A percentile compares a stretch with the other conserved stretches of the same genome.
Conservation (phyloP, 2,113 vertebrate genomes). For the Syngnathus floridae region DNA sequence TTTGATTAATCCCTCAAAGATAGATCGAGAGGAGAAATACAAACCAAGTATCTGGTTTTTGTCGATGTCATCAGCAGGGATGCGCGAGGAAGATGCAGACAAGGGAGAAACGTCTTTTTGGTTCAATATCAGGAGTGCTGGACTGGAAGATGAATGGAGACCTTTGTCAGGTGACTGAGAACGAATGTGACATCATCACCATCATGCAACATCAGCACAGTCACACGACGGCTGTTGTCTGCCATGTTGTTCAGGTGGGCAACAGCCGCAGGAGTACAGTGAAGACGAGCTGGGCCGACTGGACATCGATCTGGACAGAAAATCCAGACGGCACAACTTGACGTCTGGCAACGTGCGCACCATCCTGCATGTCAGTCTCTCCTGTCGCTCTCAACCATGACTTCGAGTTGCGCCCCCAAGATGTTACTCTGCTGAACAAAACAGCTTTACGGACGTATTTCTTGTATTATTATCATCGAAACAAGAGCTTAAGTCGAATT, state of each 20-base stretch:
- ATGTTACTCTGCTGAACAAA: no score
- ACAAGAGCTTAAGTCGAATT: no score
- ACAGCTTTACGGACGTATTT: no score
- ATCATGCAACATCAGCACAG: no score
- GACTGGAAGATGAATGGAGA: constrained; percentile 9
- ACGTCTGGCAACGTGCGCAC: constrained; percentile 83
- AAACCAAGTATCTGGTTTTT: neutral
- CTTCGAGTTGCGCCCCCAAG: no score
- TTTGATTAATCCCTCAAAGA: neutral
- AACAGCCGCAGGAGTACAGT: constrained; percentile 43
- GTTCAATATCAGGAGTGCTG: neutral
- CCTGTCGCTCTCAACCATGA: no score
- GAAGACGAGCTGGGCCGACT: constrained; percentile 79
- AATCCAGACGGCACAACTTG: constrained; percentile 86
- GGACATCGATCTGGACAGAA: constrained; percentile 82
- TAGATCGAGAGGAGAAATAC: neutral
- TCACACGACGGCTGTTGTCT: neutral
- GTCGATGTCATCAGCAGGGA: neutral
- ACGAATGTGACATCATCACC: neutral
- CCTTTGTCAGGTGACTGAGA: constrained; percentile 18
- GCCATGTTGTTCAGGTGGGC: constrained; percentile 1
- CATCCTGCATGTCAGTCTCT: constrained; percentile 85
- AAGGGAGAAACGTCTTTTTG: neutral
- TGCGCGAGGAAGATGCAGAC: neutral
- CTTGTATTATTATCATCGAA: no score